Percentiles rank a stretch among this genome's conserved stretches.
Conservation (phyloP, 2,113 vertebrate genomes). For the Limanda limanda region DNA sequence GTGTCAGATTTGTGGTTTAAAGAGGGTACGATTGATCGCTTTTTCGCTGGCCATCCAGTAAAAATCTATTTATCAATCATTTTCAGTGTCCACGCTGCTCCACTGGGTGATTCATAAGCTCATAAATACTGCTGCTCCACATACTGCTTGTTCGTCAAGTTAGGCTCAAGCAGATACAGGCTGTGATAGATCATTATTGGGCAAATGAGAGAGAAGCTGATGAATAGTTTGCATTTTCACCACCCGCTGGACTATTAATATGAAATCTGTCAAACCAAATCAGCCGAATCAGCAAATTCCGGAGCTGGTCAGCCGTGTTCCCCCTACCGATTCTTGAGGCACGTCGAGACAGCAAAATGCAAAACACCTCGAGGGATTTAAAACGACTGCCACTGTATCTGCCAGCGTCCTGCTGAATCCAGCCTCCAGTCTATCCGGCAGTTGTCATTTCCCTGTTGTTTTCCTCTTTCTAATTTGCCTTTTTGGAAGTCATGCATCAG, state of each 20-base stretch:
- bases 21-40: slow-evolving; percentile 20
- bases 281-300: slow-evolving; percentile 50
- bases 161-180: slow-evolving; percentile 53
- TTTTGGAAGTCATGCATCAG: not conserved
- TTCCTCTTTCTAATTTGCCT: slow-evolving; percentile 10
- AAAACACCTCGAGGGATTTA: slow-evolving; percentile 37
- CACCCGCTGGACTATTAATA: slow-evolving; percentile 48
- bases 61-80: slow-evolving; percentile 55
- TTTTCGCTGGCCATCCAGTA: slow-evolving; percentile 30
- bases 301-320: slow-evolving; percentile 44
- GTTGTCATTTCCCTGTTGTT: slow-evolving; percentile 4
- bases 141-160: slow-evolving; percentile 48
- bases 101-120: slow-evolving; percentile 48
- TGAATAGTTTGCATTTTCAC: slow-evolving; percentile 57
- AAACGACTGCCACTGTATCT: slow-evolving; percentile 10
- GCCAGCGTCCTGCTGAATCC: not conserved
- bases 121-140: slow-evolving; percentile 55
- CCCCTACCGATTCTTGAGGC: slow-evolving; percentile 3
- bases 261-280: slow-evolving; percentile 55
- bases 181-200: slow-evolving; percentile 67
- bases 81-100: slow-evolving; percentile 39
- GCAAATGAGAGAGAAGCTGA: slow-evolving; percentile 58
- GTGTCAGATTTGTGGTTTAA: slow-evolving; percentile 7
- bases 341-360: slow-evolving; percentile 58
- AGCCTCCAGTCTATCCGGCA: not conserved